phyloP scores from a whole-genome alignment of 2,113 vertebrate genomes.

The Mirounga angustirostris region DNA sequence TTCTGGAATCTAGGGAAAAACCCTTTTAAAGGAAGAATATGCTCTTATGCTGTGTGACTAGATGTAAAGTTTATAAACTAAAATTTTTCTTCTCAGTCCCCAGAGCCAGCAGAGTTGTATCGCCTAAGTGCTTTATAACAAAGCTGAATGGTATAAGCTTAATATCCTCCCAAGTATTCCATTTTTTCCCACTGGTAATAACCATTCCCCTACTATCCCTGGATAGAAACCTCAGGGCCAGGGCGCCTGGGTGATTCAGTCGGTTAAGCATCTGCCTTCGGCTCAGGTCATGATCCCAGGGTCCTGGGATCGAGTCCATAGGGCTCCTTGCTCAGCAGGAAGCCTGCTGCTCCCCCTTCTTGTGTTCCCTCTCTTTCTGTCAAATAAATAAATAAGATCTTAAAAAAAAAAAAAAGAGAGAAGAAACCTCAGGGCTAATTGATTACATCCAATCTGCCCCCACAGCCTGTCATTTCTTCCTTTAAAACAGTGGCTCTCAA shows the following conservation, averaged over 20 bases:
- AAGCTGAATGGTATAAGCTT: not conserved
- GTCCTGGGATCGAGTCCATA: not conserved
- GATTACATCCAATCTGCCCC: not conserved
- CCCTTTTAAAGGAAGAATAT: constrained; percentile 51
- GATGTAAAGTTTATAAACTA: constrained; percentile 43
- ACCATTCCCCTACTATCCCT: not conserved
- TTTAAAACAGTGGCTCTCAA: constrained; percentile 42
- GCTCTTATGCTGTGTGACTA: not conserved
- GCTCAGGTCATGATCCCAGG: not conserved
- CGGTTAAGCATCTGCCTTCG: not conserved
- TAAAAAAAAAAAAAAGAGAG: not conserved
- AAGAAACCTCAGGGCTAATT: constrained; percentile 9
- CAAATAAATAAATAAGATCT: not conserved
- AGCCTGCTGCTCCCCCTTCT: too few species aligned
- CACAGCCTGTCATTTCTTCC: constrained; percentile 19
- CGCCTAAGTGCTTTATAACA: constrained; percentile 5
- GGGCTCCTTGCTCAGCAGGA: too few species aligned
- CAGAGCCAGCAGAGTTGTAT: not conserved
- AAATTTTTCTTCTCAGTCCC: constrained; percentile 24
- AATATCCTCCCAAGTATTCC: not conserved
- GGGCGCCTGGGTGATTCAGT: not conserved
- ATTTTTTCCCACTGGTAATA: not conserved
- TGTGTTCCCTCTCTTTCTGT: too few species aligned
- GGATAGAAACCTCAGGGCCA: not conserved
- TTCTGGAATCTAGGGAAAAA: constrained; percentile 6